Percentiles rank a stretch among this genome's conserved stretches.
These are phyloP conservation scores for Procavia capensis DNA, from an alignment of 2,113 vertebrate genomes.

Conservation along the genomic window DNA sequence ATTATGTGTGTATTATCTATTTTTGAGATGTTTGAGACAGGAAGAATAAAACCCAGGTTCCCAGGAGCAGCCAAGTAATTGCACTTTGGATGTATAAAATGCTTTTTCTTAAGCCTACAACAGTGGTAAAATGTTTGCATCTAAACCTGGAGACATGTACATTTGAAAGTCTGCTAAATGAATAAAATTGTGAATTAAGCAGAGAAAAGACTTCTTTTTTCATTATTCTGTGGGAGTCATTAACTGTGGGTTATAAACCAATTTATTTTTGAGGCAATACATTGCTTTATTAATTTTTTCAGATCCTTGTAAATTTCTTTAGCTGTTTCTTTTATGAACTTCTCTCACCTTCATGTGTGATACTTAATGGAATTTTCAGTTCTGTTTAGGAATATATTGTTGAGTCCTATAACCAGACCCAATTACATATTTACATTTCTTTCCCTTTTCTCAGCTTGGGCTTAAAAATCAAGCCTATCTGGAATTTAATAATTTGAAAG, in stretches of 20 bases:
- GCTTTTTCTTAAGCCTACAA: slow-evolving; percentile 47
- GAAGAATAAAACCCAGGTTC: slow-evolving; percentile 60
- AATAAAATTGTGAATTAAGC: slow-evolving; percentile 50
- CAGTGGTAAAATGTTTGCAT: slow-evolving; percentile 59
- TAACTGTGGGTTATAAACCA: slow-evolving; percentile 33
- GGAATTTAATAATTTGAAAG: slow-evolving; percentile 5
- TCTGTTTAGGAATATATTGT: neutral
- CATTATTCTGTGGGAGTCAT: neutral
- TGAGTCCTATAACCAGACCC: neutral
- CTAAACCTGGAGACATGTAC: slow-evolving; percentile 35
- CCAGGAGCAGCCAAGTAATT: slow-evolving; percentile 51
- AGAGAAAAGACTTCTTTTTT: slow-evolving; percentile 32
- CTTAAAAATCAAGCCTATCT: neutral
- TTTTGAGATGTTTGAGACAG: slow-evolving; percentile 42
- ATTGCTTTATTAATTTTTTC: neutral
- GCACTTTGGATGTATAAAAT: slow-evolving; percentile 54
- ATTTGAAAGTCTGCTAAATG: slow-evolving; percentile 50
- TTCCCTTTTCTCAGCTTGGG: neutral
- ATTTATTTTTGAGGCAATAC: slow-evolving; percentile 33
- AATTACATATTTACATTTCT: slow-evolving; percentile 2
- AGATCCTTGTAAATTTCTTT: slow-evolving; percentile 35
- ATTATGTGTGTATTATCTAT: slow-evolving; percentile 15
- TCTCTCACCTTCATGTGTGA: neutral
- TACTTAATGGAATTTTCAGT: slow-evolving; percentile 41
- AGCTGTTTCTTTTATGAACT: slow-evolving; percentile 1